A percentile compares a stretch with the other conserved stretches of the same genome.
phyloP scores from a whole-genome alignment of 2,113 vertebrate genomes.

The Bos javanicus region DNA sequence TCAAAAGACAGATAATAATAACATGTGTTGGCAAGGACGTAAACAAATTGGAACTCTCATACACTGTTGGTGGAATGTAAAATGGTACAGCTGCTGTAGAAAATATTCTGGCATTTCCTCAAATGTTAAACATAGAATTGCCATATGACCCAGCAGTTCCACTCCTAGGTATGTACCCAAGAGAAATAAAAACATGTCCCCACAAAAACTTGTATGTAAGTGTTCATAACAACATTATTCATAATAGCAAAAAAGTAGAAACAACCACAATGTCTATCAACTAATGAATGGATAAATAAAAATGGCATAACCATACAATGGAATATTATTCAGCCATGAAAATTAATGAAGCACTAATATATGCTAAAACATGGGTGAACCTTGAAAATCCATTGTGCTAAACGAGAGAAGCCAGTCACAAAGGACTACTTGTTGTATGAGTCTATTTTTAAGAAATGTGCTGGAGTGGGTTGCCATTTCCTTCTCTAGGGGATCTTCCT shows the following conservation, averaged over 20 bases:
- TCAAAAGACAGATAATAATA: not conserved
- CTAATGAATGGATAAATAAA: not conserved
- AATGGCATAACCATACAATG: not conserved
- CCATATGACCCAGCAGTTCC: not conserved
- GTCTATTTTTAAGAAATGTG: not conserved
- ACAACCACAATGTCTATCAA: not conserved
- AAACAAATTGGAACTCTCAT: not conserved
- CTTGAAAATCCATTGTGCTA: slow-evolving; percentile 6
- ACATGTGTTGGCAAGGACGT: not conserved
- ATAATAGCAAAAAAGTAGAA: not conserved
- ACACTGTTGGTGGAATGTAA: not conserved
- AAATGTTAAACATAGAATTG: slow-evolving; percentile 9
- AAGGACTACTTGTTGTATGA: not conserved
- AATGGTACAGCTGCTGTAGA: not conserved
- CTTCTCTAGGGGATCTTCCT: not conserved
- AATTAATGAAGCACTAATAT: not conserved
- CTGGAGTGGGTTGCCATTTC: not conserved
- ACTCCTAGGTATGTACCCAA: not conserved
- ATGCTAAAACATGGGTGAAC: not conserved
- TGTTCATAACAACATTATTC: not conserved
- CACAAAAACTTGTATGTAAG: not conserved
- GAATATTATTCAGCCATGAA: not conserved
- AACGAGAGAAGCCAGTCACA: not conserved
- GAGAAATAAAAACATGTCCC: not conserved
- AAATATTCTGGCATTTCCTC: not conserved